These are phyloP conservation scores for Drosophila nigritarsus DNA, from an alignment of 2,888 invertebrate species.

Conservation along the genomic window DNA sequence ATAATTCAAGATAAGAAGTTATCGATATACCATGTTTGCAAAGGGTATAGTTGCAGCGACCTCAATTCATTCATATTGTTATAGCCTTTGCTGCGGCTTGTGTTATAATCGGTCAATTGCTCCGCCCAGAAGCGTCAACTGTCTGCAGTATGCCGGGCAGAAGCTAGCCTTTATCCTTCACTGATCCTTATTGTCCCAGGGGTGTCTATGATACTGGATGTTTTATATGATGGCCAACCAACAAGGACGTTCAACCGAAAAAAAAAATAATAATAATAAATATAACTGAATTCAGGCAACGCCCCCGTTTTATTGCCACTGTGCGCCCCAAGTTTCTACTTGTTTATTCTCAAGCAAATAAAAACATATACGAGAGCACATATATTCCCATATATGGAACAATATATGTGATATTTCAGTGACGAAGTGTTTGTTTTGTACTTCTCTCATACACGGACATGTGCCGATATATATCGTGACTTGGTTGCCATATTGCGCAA, in stretches of 20 bases:
- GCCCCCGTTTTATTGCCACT: conserved; percentile 56
- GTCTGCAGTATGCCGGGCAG: conserved; percentile 32
- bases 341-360: conserved; percentile 41
- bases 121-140: conserved; percentile 56
- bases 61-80: conserved; percentile 34
- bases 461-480: conserved; percentile 44
- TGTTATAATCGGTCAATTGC: conserved; percentile 73
- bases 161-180: background rate
- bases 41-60: background rate
- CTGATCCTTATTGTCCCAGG: conserved; percentile 7
- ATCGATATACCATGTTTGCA: background rate
- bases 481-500: conserved; percentile 67
- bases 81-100: conserved; percentile 30
- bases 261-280: conserved; percentile 3
- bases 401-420: conserved; percentile 47
- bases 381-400: conserved; percentile 11
- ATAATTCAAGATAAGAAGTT: background rate
- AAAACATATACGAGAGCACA: conserved; percentile 26
- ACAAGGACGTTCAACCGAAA: conserved; percentile 3
- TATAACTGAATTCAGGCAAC: conserved; percentile 34
- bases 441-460: conserved; percentile 30
- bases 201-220: conserved; percentile 18
- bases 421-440: conserved; percentile 49
- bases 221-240: conserved; percentile 19
- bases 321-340: conserved; percentile 46